Percentiles rank a stretch among this genome's conserved stretches.
phyloP scores from a whole-genome alignment of 2,797 vertebrate species.

The Agapornis canus region DNA sequence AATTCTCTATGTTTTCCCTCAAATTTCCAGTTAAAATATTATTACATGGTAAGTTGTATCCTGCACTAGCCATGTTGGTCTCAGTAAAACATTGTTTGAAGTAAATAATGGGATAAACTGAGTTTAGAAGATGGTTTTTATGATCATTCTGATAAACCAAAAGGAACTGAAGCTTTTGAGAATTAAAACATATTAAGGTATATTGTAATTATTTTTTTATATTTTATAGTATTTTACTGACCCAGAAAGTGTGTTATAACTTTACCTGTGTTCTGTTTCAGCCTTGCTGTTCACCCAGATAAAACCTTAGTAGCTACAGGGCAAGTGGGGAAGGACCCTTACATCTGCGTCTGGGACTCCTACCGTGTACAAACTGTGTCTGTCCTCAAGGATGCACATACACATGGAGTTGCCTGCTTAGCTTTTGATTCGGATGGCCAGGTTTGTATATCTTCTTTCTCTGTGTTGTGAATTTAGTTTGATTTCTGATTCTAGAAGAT shows the following conservation, averaged over 20 bases:
- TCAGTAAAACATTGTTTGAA: neutral
- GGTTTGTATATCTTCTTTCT: conserved; percentile 77
- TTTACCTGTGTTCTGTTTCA: conserved; percentile 72
- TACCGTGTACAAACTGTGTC: conserved; percentile 89
- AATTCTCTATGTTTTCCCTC: neutral
- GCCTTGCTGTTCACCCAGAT: conserved; percentile 93
- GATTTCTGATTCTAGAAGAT: neutral
- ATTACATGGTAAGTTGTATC: neutral
- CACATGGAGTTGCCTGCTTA: conserved; percentile 93
- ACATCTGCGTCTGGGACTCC: conserved; percentile 94
- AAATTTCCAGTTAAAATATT: neutral
- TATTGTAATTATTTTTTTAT: neutral
- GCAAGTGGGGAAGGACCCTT: conserved; percentile 95
- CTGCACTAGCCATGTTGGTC: neutral
- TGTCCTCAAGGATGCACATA: conserved; percentile 93
- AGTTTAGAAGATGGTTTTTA: neutral
- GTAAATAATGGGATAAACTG: neutral
- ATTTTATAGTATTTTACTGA: neutral
- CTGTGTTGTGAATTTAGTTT: neutral
- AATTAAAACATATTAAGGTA: neutral
- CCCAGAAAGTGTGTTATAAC: neutral
- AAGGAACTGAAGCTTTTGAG: neutral
- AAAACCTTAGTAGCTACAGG: conserved; percentile 93
- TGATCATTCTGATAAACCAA: neutral
- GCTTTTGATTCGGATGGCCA: conserved; percentile 93